Percentiles rank a stretch among this genome's conserved stretches.
Conservation (phyloP, 1,140 invertebrate genomes). For the Ceratina calcarata region DNA sequence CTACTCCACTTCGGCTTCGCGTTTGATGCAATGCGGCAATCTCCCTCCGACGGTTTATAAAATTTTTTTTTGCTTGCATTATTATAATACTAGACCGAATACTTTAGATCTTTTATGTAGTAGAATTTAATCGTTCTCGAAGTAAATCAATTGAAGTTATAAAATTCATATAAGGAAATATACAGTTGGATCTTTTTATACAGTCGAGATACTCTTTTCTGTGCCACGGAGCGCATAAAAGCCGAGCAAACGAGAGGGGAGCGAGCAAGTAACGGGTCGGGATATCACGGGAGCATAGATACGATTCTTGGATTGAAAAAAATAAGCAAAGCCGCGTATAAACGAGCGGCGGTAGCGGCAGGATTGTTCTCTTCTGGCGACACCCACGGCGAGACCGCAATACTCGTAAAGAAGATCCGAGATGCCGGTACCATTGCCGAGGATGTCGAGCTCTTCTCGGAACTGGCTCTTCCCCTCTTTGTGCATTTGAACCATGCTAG, state of each 20-base stretch:
- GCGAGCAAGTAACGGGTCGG: slow-evolving; percentile 57
- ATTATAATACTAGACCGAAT: too few relatives aligned
- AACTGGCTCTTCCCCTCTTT: slow-evolving; percentile 41
- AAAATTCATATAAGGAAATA: not conserved
- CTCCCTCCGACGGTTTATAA: not conserved
- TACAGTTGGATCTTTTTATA: not conserved
- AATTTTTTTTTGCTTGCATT: not conserved
- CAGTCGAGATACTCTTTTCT: not conserved
- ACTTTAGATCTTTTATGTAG: too few relatives aligned
- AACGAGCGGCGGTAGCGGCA: slow-evolving; percentile 25
- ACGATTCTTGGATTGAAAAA: slow-evolving; percentile 67
- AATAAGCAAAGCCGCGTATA: slow-evolving; percentile 20
- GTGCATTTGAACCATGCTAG: slow-evolving; percentile 38
- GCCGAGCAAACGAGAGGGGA: not conserved
- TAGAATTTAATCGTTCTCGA: too few relatives aligned
- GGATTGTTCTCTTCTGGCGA: slow-evolving; percentile 39
- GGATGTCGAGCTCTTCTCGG: slow-evolving; percentile 50
- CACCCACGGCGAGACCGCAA: slow-evolving; percentile 50
- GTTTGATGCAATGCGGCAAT: not conserved
- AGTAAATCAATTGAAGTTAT: not conserved
- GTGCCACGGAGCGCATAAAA: slow-evolving; percentile 8
- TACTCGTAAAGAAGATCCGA: slow-evolving; percentile 67
- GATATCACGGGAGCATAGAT: slow-evolving; percentile 54
- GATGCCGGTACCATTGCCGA: slow-evolving; percentile 22
- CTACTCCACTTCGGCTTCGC: not conserved